phyloP scores from a whole-genome alignment of 1,140 invertebrate species.

The Bombus vancouverensis region DNA sequence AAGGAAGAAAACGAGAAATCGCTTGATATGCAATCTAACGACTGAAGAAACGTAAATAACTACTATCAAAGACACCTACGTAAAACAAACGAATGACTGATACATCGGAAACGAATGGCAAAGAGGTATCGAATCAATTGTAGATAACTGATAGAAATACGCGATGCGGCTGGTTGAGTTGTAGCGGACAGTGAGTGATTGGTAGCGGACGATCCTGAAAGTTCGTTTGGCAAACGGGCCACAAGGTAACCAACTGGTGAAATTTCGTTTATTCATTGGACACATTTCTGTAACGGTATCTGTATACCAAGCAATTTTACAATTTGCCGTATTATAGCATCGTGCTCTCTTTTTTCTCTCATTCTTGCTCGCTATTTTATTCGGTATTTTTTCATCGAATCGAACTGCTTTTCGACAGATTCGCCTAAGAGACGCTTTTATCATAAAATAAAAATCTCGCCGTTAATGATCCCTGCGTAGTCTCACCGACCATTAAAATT shows the following conservation, averaged over 20 bases:
- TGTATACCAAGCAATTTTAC: slow-evolving; percentile 30
- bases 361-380: not conserved
- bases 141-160: slow-evolving; percentile 65
- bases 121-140: slow-evolving; percentile 63
- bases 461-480: not conserved
- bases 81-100: slow-evolving; percentile 41
- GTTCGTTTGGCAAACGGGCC: slow-evolving; percentile 48
- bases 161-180: slow-evolving; percentile 68
- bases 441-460: not conserved
- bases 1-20: too few species aligned
- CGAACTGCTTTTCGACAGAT: not conserved
- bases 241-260: slow-evolving; percentile 43
- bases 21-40: not conserved
- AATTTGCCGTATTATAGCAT: slow-evolving; percentile 5
- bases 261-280: slow-evolving; percentile 57
- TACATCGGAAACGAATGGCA: slow-evolving; percentile 60
- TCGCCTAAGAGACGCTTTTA: not conserved
- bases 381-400: not conserved
- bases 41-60: slow-evolving; percentile 31
- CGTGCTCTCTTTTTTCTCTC: not conserved
- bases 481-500: not conserved
- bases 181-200: slow-evolving; percentile 69
- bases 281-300: slow-evolving; percentile 6
- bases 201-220: slow-evolving; percentile 54
- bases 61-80: slow-evolving; percentile 38